These are phyloP conservation scores for Micoletzkya japonica DNA, from an alignment of 2,888 invertebrate genomes.

Conservation along the genomic window DNA sequence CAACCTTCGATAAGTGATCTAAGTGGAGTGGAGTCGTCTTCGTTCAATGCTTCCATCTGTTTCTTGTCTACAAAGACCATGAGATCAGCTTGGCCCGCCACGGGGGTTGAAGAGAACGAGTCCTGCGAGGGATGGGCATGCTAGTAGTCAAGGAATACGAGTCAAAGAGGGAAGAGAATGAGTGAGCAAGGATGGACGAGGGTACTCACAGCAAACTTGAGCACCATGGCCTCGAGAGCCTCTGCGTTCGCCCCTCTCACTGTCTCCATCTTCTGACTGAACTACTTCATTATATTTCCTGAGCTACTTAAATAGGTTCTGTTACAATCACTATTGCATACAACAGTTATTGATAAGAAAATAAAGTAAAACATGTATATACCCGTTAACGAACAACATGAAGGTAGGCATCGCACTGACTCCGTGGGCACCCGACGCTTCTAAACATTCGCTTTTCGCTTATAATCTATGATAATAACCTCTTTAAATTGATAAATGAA, in stretches of 20 bases:
- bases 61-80: slow-evolving; percentile 81
- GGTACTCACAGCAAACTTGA: slow-evolving; percentile 69
- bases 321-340: no score
- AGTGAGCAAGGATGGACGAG: not conserved
- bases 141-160: not conserved
- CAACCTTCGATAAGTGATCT: slow-evolving; percentile 68
- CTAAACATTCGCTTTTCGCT: no score
- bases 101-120: slow-evolving; percentile 11
- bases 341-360: slow-evolving; percentile 12
- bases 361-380: slow-evolving; percentile 29
- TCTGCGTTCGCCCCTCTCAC: slow-evolving; percentile 85
- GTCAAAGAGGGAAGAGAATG: not conserved
- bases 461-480: no score
- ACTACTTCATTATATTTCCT: slow-evolving; percentile 67
- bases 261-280: slow-evolving; percentile 77
- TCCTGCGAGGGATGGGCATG: not conserved
- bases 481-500: no score
- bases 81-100: slow-evolving; percentile 80
- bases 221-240: slow-evolving; percentile 83
- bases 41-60: slow-evolving; percentile 93
- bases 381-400: slow-evolving; percentile 80
- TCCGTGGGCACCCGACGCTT: slow-evolving; percentile 77
- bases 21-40: slow-evolving; percentile 87
- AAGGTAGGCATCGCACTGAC: slow-evolving; percentile 98
- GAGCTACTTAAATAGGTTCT: no score